Evolutionary conservation across 1,140 invertebrate genomes (phyloP).

Genomic region (Drosophila orena): DNA sequence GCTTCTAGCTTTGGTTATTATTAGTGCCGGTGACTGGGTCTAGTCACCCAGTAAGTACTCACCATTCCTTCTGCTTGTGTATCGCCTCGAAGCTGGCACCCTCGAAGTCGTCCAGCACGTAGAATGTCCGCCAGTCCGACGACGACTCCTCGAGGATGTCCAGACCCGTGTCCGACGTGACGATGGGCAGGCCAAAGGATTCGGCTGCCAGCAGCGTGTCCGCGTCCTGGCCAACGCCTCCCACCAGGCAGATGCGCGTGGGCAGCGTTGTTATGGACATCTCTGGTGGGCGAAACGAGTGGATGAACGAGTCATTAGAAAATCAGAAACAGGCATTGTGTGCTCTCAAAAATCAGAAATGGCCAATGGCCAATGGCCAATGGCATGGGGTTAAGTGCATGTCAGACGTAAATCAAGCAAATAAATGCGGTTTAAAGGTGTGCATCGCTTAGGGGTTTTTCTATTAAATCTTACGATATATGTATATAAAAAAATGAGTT

Average conservation of each 20-base stretch:
- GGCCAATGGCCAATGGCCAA: conserved; percentile 15
- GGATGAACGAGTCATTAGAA: too few relatives aligned
- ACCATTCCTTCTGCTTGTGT: conserved; percentile 88
- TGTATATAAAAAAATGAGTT: too few relatives aligned
- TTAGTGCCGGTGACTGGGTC: conserved; percentile 23
- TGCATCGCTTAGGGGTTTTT: neutral
- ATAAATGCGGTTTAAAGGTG: conserved; percentile 2
- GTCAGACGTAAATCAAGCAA: conserved; percentile 20
- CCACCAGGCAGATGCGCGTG: conserved; percentile 88
- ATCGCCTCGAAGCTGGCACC: conserved; percentile 88
- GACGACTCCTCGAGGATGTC: conserved; percentile 87
- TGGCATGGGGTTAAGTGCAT: conserved; percentile 19
- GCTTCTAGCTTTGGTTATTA: conserved; percentile 21
- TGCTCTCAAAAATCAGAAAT: conserved; percentile 1
- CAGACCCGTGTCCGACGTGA: conserved; percentile 87
- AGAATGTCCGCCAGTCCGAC: conserved; percentile 88
- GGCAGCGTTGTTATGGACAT: conserved; percentile 79
- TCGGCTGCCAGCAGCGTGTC: conserved; percentile 87
- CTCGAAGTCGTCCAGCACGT: conserved; percentile 90
- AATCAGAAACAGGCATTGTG: conserved; percentile 14
- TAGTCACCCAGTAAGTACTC: conserved; percentile 36
- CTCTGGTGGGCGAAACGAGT: conserved; percentile 52
- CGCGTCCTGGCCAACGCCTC: conserved; percentile 86
- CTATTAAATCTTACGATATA: too few relatives aligned
- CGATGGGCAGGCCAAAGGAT: conserved; percentile 88